Base-by-base conservation (phyloP, 2,888 invertebrate species). In the Philaethria dido region DNA sequence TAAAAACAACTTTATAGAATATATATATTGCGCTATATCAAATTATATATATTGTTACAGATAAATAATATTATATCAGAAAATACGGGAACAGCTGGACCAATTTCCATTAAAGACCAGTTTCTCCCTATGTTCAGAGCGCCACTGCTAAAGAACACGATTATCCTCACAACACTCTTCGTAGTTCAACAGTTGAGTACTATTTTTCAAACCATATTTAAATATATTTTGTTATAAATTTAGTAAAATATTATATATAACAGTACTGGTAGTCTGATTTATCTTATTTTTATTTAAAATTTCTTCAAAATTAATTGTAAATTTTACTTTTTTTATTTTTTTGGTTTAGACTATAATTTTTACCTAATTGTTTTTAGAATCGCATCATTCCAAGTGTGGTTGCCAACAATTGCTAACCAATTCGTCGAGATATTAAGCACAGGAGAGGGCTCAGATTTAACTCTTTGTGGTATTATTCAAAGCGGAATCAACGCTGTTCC, bases 101-200 rank as follows among this genome's bases (percentile, higher is more conserved):
- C 59, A 2, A 36, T 73, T 2, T 73, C 80, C 2, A 60, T 71
- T 0, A 83, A 82, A 33, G 78, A 81, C 6, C 94, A 94, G 79
- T 86, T 94, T 20, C 80, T 83, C 55, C 88, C 85, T 0, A 78
- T 95, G 59, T 93, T 94, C 72, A 89, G 83, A 66, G 74, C 83
- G 0, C 94, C 95, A 0, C 80, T 94, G 0, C 75, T 94, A 5
- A 89, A 86, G 64, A 87, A 88, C 59, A 94, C 94, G 0, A 64
- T 92, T 8, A 88, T 95, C 18, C 80, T 88, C 77, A 78, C 78
- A 0, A 78, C 87, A 9, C 93, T 94, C 67, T 82, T 85, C 39
- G 82, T 94, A 14, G 82, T 94, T 88, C 94, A 95, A 93, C 87
- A 94, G 95, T 95, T 93, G 79, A 87, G 79, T 78, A 72, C 9